phyloP scores from a whole-genome alignment of 2,888 invertebrate species.

The Iphiclides podalirius region DNA sequence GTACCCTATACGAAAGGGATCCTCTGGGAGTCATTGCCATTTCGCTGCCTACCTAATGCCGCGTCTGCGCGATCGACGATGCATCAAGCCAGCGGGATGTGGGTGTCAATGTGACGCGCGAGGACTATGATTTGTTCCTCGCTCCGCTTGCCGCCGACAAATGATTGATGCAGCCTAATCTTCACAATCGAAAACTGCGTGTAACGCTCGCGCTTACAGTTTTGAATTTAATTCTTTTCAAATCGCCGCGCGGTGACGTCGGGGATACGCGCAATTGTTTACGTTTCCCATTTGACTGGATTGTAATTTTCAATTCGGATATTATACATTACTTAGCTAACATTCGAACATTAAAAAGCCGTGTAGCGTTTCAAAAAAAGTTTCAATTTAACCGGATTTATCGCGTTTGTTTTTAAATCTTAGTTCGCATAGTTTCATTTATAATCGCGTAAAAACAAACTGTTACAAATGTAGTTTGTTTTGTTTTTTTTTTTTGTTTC shows the following conservation, averaged over 20 bases:
- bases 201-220: constrained; percentile 58
- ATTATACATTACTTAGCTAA: background rate
- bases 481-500: no score
- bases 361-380: no score
- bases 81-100: constrained; percentile 48
- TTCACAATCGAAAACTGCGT: constrained; percentile 55
- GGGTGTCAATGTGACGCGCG: constrained; percentile 67
- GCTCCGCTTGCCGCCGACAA: constrained; percentile 69
- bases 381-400: no score
- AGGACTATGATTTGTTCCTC: constrained; percentile 75
- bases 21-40: no score
- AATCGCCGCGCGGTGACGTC: constrained; percentile 6
- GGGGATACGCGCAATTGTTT: constrained; percentile 11
- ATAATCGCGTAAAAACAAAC: no score
- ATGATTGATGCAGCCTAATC: constrained; percentile 68
- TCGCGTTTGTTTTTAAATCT: no score
- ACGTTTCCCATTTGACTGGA: background rate
- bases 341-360: background rate
- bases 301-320: background rate
- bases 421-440: no score
- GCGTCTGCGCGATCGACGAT: constrained; percentile 23
- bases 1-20: no score
- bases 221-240: constrained; percentile 30
- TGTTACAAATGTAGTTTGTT: no score
- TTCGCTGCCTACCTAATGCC: constrained; percentile 24